Conservation (phyloP, 2,113 vertebrate species). For the Oreochromis spilurus region DNA sequence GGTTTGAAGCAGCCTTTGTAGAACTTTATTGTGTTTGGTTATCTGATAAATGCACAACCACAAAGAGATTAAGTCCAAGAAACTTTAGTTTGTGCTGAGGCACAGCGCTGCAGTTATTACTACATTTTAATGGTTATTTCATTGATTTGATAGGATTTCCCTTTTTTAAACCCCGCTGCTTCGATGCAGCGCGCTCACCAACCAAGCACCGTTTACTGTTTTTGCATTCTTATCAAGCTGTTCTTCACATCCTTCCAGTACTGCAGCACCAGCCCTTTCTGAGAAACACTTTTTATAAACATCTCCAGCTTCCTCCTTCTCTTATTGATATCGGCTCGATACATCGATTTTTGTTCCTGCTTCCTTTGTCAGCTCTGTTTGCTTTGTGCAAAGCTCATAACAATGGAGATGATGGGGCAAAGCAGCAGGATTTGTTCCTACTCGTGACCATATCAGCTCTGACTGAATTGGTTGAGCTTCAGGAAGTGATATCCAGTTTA, state of each 20-base stretch:
- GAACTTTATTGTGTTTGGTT: background rate
- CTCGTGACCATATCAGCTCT: background rate
- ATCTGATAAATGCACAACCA: background rate
- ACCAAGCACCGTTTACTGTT: background rate
- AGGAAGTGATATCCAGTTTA: background rate
- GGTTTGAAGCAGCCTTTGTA: background rate
- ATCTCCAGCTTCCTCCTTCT: background rate
- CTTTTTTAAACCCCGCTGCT: background rate
- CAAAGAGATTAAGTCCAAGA: background rate
- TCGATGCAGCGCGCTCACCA: background rate
- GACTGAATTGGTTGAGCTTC: background rate
- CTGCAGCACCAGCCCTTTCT: background rate
- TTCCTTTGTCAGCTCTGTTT: background rate
- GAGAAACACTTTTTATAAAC: slow-evolving; percentile 4
- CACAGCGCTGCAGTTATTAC: background rate
- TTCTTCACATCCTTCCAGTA: background rate
- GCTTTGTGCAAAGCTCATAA: background rate
- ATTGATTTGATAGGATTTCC: background rate
- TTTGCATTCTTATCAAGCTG: background rate
- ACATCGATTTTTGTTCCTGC: background rate
- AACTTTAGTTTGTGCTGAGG: background rate
- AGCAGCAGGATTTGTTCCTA: background rate
- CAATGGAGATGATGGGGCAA: accelerated
- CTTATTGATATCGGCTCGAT: background rate
- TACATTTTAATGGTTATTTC: background rate